Evolutionary conservation across 2,113 vertebrate genomes (phyloP), one percentile per base, ranked within the genome.

Genomic region (Trematocara marginatum): DNA sequence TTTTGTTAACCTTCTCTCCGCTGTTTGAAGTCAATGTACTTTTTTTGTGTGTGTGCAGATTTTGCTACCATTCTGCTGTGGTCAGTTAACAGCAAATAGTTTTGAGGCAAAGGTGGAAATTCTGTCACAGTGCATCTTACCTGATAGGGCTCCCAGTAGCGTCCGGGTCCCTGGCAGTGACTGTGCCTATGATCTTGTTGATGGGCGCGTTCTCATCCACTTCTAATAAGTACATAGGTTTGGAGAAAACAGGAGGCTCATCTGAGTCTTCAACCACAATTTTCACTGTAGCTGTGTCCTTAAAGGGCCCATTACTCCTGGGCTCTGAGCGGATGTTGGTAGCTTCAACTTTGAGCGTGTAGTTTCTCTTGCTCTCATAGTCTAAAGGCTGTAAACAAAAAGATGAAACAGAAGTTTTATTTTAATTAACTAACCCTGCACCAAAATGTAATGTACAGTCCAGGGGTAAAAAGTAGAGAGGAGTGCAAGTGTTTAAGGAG

Each of bases 171-270:
- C 96, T 95, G 69, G 98, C 98, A 0, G 95, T 96, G 91, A 99
- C 97, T 3, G 97, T 96, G 4, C 98, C 98, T 54, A 99, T 97
- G 83, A 98, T 96, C 0, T 97, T 97, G 94, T 98, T 98, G 84
- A 99, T 93, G 54, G 97, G 96, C 12, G 97, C 97, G 2, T 99
- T 99, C 91, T 99, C 99, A 31, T 99, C 97, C 45, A 99, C 98
- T 88, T 99, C 97, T 51, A 99, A 95, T 2, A 97, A 90, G 88
- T 99, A 99, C 4, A 96, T 93, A 1, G 98, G 94, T 6, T 97
- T 97, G 31, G 97, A 97, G 95, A 99, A 99, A 10, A 99, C 91
- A 0, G 99, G 99, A 0, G 99, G 98, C 79, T 99, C 99, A 1
- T 99, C 99, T 0, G 98, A 95, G 35, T 99, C 99, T 76, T 99